A percentile compares a stretch with the other conserved stretches of the same genome.
Conservation (phyloP, 1,140 invertebrate species). For the Maniola jurtina region DNA sequence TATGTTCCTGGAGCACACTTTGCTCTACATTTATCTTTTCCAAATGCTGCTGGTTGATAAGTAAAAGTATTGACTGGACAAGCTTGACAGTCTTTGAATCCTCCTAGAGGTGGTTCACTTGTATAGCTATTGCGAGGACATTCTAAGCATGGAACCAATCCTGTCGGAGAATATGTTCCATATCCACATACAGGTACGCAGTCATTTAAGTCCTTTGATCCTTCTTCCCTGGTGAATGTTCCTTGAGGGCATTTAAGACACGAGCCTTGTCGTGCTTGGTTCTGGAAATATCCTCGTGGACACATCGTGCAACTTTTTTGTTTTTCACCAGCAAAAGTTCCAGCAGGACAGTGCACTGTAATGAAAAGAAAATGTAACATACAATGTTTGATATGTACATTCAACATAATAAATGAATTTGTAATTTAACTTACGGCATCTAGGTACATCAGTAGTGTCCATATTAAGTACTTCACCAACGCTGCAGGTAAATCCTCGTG, state of each 20-base stretch:
- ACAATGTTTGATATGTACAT: neutral
- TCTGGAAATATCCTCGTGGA: slow-evolving; percentile 94
- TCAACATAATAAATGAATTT: neutral
- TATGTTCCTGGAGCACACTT: slow-evolving; percentile 96
- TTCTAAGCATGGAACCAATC: slow-evolving; percentile 95
- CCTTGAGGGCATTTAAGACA: slow-evolving; percentile 94
- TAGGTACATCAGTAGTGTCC: slow-evolving; percentile 93
- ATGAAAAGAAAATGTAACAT: slow-evolving; percentile 32
- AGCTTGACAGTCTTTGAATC: slow-evolving; percentile 95
- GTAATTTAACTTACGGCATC: slow-evolving; percentile 89
- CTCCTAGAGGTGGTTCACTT: slow-evolving; percentile 91
- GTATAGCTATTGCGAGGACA: slow-evolving; percentile 96
- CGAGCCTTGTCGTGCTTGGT: slow-evolving; percentile 91
- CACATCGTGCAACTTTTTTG: slow-evolving; percentile 94
- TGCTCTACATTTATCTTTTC: slow-evolving; percentile 90
- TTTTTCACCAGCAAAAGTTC: slow-evolving; percentile 93
- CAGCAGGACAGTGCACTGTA: slow-evolving; percentile 95
- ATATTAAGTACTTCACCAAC: slow-evolving; percentile 96
- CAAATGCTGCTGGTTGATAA: slow-evolving; percentile 93
- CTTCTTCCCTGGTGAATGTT: slow-evolving; percentile 95
- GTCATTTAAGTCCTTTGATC: slow-evolving; percentile 89
- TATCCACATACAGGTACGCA: slow-evolving; percentile 97
- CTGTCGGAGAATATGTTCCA: slow-evolving; percentile 96
- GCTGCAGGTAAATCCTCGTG: slow-evolving; percentile 94
- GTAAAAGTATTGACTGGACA: slow-evolving; percentile 95